Evolutionary conservation across 2,797 vertebrate species (phyloP).

Genomic region (Anguilla pacifica): DNA sequence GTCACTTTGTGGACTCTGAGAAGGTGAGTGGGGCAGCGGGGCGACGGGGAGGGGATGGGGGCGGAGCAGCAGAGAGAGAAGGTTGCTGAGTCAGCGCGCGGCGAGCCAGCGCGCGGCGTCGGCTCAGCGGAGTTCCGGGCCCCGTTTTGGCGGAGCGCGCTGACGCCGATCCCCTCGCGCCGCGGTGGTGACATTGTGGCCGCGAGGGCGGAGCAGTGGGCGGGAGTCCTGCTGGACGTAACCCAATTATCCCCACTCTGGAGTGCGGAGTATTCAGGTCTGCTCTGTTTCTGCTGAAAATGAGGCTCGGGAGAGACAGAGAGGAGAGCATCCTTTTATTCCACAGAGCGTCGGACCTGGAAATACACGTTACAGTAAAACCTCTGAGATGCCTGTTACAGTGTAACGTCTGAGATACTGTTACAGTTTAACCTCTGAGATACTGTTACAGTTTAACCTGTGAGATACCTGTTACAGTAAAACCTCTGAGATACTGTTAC

Average conservation of each 20-base stretch:
- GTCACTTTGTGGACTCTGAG: conserved; percentile 87
- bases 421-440: too few relatives aligned
- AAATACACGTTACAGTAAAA: neutral
- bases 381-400: too few relatives aligned
- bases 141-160: neutral
- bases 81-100: conserved; percentile 44
- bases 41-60: neutral
- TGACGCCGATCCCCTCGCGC: neutral
- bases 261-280: neutral
- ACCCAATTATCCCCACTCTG: neutral
- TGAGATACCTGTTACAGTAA: too few relatives aligned
- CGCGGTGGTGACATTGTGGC: neutral
- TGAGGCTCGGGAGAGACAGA: neutral
- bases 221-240: neutral
- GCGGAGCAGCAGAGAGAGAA: conserved; percentile 25
- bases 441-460: too few relatives aligned
- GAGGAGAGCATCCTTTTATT: neutral
- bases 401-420: too few relatives aligned
- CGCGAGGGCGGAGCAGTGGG: neutral
- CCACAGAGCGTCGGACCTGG: neutral
- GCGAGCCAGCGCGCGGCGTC: neutral
- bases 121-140: neutral
- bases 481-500: too few relatives aligned
- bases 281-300: neutral
- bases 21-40: conserved; percentile 70